Base-by-base conservation (phyloP, 2,797 vertebrate species). In the Oryzias sinensis region DNA sequence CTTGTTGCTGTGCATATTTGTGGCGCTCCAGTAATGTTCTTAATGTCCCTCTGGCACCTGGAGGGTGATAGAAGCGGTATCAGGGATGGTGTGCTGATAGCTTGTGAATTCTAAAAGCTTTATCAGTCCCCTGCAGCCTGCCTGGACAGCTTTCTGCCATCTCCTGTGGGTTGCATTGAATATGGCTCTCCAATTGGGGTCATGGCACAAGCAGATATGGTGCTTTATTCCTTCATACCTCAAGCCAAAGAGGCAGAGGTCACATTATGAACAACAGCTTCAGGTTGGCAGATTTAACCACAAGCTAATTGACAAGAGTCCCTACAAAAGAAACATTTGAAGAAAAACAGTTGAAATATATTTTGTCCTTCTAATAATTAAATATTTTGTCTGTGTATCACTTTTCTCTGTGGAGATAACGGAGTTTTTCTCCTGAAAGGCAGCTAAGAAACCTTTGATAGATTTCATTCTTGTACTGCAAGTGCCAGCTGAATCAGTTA, bases 151-250 rank as follows among this genome's bases (percentile, higher is more conserved):
- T 73, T 76, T 43, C 72, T 59, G 68, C 66, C 65, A 65, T 76
- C 83, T 86, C 80, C 70, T 74, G 76, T 83, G 83, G 76, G 77
- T 76, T 86, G 78, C 73, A 82, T 73, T 90, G 82, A 87, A 87
- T 90, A 88, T 82, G 80, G 78, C 80, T 88, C 82, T 87, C 80
- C 83, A 86, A 85, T 90, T 88, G 82, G 84, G 89, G 87, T 90
- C 87, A 89, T 16, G 71, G 74, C 79, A 77, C 57, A 64, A 63
- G 73, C 72, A 74, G 84, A 90, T 86, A 84, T 82, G 71, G 81
- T 82, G 73, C 76, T 74, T 73, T 83, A 88, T 87, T 82, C 75
- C 77, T 73, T 73, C 73, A 67, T 83, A 77, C 83, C 81, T 76
- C 66, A 49, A 83, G 60, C 69, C 68, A 73, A 62, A 62, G 49